These are phyloP conservation scores for Smittia aterrima DNA, from an alignment of 2,888 invertebrate species.

Conservation along the genomic window DNA sequence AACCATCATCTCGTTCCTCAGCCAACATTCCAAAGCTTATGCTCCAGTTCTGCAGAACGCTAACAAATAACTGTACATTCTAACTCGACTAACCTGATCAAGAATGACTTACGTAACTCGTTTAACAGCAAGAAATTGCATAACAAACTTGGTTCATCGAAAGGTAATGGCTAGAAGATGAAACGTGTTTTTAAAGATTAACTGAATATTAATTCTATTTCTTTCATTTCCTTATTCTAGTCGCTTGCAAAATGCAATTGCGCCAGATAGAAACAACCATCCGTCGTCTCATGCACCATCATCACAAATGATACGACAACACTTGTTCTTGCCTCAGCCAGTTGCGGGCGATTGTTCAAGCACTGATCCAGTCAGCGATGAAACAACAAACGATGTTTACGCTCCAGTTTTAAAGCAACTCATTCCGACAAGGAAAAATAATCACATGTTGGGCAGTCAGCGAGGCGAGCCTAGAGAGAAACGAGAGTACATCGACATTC, in stretches of 20 bases:
- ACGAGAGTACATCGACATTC: slow-evolving; percentile 54
- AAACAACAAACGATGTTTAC: slow-evolving; percentile 13
- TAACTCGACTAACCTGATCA: slow-evolving; percentile 32
- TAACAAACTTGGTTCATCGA: background rate
- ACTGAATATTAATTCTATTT: background rate
- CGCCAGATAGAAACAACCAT: background rate
- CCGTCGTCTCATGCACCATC: background rate
- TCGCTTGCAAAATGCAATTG: slow-evolving; percentile 35
- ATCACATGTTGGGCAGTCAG: slow-evolving; percentile 28
- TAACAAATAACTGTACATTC: slow-evolving; percentile 41
- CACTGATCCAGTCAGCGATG: slow-evolving; percentile 36
- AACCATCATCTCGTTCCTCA: background rate
- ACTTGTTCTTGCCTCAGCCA: slow-evolving; percentile 35
- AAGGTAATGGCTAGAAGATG: slow-evolving; percentile 26
- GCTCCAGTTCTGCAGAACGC: slow-evolving; percentile 32
- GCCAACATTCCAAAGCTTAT: background rate
- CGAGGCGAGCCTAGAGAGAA: slow-evolving; percentile 32
- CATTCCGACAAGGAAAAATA: slow-evolving; percentile 34
- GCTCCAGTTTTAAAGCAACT: slow-evolving; percentile 32
- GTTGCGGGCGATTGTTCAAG: slow-evolving; percentile 19
- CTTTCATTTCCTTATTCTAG: slow-evolving; percentile 22
- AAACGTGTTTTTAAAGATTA: background rate
- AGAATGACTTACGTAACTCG: background rate
- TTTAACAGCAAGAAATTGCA: slow-evolving; percentile 22
- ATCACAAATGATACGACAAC: slow-evolving; percentile 35